These are phyloP conservation scores for Aleadryas rufinucha DNA, from an alignment of 2,113 vertebrate species.

Conservation along the genomic window DNA sequence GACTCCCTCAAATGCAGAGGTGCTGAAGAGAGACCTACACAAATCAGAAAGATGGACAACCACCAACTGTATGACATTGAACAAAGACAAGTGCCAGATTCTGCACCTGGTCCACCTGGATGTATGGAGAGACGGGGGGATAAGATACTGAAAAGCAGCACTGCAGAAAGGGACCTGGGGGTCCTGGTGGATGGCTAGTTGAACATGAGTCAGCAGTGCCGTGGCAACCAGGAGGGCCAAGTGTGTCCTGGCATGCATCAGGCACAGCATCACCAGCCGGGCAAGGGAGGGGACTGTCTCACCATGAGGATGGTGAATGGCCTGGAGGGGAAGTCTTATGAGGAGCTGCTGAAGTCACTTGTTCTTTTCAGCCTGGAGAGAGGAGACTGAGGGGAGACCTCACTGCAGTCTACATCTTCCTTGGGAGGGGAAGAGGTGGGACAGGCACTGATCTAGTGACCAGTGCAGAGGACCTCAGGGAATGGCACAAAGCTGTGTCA, in stretches of 20 bases:
- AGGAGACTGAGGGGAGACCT: neutral
- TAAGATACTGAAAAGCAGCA: neutral
- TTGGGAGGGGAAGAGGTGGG: neutral
- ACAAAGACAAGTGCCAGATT: neutral
- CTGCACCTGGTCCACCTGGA: neutral
- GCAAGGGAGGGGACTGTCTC: neutral
- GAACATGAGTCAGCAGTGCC: neutral
- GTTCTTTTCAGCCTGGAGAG: neutral
- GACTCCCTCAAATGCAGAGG: neutral
- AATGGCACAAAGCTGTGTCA: neutral
- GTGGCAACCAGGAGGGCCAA: neutral
- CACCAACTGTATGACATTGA: neutral
- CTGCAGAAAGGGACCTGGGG: neutral
- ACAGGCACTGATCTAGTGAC: neutral
- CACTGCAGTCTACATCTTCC: neutral
- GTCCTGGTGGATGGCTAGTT: neutral
- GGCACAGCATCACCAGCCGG: fast-evolving
- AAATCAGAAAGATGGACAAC: neutral
- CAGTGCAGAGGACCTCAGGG: no score
- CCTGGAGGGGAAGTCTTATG: neutral
- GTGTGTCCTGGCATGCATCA: fast-evolving
- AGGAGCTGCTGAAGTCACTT: neutral
- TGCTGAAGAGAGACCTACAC: neutral
- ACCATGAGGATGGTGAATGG: fast-evolving
- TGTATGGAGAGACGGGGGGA: neutral